Conservation (phyloP, 2,888 invertebrate genomes). For the Drosophila infuscata region DNA sequence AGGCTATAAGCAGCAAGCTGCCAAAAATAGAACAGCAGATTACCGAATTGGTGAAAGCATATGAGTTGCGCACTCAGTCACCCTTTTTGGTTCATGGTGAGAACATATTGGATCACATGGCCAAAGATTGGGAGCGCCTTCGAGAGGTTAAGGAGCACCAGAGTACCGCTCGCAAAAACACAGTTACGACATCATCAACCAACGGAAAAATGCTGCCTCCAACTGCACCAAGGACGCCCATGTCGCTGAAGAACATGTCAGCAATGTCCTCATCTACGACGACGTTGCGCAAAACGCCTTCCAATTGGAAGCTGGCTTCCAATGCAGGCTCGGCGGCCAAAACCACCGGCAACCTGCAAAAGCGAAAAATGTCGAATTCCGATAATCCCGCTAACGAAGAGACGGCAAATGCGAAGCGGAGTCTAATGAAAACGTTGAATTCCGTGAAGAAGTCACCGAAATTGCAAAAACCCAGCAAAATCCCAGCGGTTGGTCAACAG, state of each 20-base stretch:
- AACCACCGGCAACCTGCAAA: constrained; percentile 65
- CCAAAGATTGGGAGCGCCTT: constrained; percentile 87
- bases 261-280: constrained; percentile 58
- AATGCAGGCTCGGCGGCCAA: constrained; percentile 35
- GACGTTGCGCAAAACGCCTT: constrained; percentile 73
- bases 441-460: constrained; percentile 65
- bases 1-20: constrained; percentile 89
- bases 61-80: constrained; percentile 86
- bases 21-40: constrained; percentile 91
- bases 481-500: constrained; percentile 14
- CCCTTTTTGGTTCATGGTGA: constrained; percentile 88
- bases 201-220: constrained; percentile 53
- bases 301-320: constrained; percentile 57
- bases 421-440: constrained; percentile 70
- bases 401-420: constrained; percentile 79
- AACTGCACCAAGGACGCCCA: constrained; percentile 69
- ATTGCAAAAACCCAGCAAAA: constrained; percentile 29
- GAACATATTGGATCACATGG: constrained; percentile 87
- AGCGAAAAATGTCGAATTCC: constrained; percentile 62
- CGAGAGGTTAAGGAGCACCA: constrained; percentile 77
- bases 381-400: constrained; percentile 34
- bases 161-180: constrained; percentile 85
- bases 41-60: constrained; percentile 86
- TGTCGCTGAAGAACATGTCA: constrained; percentile 71
- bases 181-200: constrained; percentile 23